Evolutionary conservation across 2,888 invertebrate species (phyloP), one percentile per base, ranked within the genome.

Genomic region (Marasmarcha lunaedactyla): DNA sequence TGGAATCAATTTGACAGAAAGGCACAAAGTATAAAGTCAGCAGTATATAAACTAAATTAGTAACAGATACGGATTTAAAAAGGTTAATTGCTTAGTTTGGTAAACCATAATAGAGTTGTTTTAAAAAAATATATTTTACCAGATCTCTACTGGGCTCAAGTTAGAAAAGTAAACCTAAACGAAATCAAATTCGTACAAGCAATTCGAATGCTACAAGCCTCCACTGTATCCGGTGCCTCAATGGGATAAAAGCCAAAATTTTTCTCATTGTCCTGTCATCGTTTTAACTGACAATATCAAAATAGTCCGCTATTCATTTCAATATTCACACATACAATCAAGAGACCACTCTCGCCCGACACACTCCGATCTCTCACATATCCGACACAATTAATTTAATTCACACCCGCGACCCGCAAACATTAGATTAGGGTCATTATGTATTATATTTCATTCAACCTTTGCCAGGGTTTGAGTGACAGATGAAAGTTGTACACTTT

Each of bases 181-280:
- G n/a, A n/a, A n/a, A n/a, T n/a, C n/a, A n/a, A n/a, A n/a, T n/a
- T n/a, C n/a, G n/a, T n/a, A n/a, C n/a, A n/a, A n/a, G n/a, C n/a
- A n/a, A n/a, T n/a, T n/a, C n/a, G n/a, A n/a, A n/a, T n/a, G n/a
- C n/a, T n/a, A n/a, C n/a, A n/a, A n/a, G n/a, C n/a, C n/a, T n/a
- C n/a, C n/a, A n/a, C n/a, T n/a, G n/a, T 36, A 34, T n/a, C 30
- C 30, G 11, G 11, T n/a, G 3, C 10, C 4, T 30, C 11, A 11
- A n/a, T 11, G 30, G 11, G 70, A 67, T 71, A 71, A 60, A 59
- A 59, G 59, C 59, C 71, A 65, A 64, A 64, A 71, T 59, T 58
- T 61, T 60, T 54, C 57, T 70, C 69, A 77, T 79, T 79, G 76
- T 79, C 68, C 74, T 78, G 78, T 77, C 79, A 74, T 66, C 70